phyloP scores from a whole-genome alignment of 2,888 invertebrate species.

The Dendrolimus pini region DNA sequence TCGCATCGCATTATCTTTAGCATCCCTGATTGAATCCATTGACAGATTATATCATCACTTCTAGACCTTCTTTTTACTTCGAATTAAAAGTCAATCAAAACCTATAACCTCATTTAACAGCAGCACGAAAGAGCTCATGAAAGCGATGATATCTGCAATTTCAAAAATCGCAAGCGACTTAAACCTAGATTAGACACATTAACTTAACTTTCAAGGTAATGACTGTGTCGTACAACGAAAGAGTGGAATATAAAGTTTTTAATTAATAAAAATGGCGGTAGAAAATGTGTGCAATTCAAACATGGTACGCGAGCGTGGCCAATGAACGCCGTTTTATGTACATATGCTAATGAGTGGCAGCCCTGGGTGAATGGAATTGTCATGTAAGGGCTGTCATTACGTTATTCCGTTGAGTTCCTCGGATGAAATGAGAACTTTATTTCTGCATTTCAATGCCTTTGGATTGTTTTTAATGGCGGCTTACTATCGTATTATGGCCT shows the following conservation, averaged over 20 bases:
- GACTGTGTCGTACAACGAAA: constrained; percentile 27
- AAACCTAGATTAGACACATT: constrained; percentile 28
- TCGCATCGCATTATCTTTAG: too few relatives aligned
- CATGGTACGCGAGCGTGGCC: constrained; percentile 42
- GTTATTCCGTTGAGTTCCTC: constrained; percentile 39
- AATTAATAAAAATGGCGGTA: constrained; percentile 67
- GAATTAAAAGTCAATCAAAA: too few relatives aligned
- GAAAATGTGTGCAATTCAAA: constrained; percentile 57
- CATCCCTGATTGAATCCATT: too few relatives aligned
- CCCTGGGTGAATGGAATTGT: constrained; percentile 69
- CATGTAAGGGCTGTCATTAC: constrained; percentile 68
- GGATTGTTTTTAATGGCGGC: neutral
- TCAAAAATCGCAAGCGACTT: constrained; percentile 7
- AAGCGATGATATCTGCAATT: too few relatives aligned
- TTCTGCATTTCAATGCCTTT: constrained; percentile 32
- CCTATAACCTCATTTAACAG: too few relatives aligned
- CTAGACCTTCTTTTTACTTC: too few relatives aligned
- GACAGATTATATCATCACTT: too few relatives aligned
- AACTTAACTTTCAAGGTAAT: constrained; percentile 46
- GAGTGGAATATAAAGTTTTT: constrained; percentile 41
- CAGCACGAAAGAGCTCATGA: too few relatives aligned
- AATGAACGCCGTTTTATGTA: constrained; percentile 59
- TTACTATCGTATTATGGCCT: neutral
- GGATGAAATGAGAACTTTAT: constrained; percentile 41
- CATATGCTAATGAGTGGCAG: constrained; percentile 72